These are phyloP conservation scores for Teinopalpus imperialis DNA, from an alignment of 2,888 invertebrate genomes.

Conservation along the genomic window DNA sequence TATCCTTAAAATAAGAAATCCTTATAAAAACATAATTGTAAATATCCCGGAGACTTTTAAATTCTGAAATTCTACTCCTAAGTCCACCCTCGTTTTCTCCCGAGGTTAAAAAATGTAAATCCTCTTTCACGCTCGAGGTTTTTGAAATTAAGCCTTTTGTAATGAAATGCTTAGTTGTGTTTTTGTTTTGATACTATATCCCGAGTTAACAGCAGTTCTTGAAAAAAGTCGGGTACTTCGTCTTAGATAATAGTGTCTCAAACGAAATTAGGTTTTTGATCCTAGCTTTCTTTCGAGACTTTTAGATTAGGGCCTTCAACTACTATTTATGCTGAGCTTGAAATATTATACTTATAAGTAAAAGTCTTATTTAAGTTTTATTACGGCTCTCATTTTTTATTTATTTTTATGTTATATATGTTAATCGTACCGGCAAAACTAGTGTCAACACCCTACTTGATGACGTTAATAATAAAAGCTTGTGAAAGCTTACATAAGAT, in stretches of 20 bases:
- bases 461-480: no score
- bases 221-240: slow-evolving; percentile 11
- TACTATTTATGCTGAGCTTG: background rate
- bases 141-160: slow-evolving; percentile 66
- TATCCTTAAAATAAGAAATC: background rate
- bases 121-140: slow-evolving; percentile 55
- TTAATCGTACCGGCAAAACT: no score
- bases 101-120: slow-evolving; percentile 59
- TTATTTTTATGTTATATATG: no score
- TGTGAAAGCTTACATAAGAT: no score
- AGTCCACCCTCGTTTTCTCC: slow-evolving; percentile 41
- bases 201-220: slow-evolving; percentile 15
- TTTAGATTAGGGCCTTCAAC: background rate
- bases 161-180: slow-evolving; percentile 60
- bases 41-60: slow-evolving; percentile 14
- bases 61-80: slow-evolving; percentile 20
- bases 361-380: no score
- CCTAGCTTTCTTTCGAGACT: slow-evolving; percentile 1
- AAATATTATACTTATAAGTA: no score
- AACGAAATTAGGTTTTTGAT: slow-evolving; percentile 13
- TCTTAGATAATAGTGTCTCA: slow-evolving; percentile 33
- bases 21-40: slow-evolving; percentile 14
- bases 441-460: no score
- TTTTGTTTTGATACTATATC: slow-evolving; percentile 44
- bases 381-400: no score